Evolutionary conservation across 2,797 vertebrate species (phyloP).

Genomic region (Microhierax caerulescens): DNA sequence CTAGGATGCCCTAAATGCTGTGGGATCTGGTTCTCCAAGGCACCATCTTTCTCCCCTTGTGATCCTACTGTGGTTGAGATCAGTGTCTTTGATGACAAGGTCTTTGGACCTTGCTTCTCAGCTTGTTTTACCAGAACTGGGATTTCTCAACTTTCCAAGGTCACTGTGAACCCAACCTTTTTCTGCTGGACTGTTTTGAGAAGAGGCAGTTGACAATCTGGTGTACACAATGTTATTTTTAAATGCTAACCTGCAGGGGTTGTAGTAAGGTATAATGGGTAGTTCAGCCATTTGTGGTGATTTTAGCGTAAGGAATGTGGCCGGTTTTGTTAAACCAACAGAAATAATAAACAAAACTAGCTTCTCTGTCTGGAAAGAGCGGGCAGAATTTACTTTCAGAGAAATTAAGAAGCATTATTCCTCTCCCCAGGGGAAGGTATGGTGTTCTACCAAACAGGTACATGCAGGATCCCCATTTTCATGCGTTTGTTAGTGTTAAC

Average conservation of each 20-base stretch:
- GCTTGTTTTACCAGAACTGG: neutral
- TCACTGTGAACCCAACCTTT: neutral
- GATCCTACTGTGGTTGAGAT: neutral
- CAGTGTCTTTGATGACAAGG: neutral
- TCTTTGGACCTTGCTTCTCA: neutral
- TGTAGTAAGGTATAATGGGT: neutral
- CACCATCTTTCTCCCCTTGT: neutral
- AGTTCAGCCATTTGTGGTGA: neutral
- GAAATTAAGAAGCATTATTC: neutral
- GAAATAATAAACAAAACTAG: neutral
- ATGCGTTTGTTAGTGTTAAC: neutral
- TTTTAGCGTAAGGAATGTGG: neutral
- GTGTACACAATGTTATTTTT: neutral
- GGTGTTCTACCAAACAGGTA: neutral
- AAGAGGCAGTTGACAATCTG: neutral
- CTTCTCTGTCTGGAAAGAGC: neutral
- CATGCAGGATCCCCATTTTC: neutral
- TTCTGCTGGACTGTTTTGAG: neutral
- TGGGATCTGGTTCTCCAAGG: neutral
- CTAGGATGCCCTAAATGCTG: neutral
- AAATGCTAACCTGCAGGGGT: neutral
- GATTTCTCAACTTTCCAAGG: neutral
- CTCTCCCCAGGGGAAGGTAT: neutral
- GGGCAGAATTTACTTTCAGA: neutral
- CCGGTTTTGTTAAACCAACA: neutral